Base-by-base conservation (phyloP, 2,888 invertebrate genomes). In the Diarsia dahlii region DNA sequence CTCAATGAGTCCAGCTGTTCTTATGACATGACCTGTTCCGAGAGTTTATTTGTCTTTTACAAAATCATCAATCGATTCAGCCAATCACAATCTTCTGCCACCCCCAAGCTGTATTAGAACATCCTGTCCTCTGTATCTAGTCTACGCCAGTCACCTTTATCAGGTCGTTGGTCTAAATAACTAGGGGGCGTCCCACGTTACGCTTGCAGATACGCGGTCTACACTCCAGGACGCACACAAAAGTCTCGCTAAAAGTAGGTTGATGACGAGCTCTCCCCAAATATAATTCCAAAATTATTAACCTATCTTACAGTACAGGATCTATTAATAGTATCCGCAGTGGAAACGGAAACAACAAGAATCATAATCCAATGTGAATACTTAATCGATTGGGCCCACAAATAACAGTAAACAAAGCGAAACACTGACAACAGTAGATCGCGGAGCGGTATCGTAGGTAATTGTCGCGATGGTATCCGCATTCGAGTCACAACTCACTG, bases 401-500 rank as follows among this genome's bases (percentile, higher is more conserved):
- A 72, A 76, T 81, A 82, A 77, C 82, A 73, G 85, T 83, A 77
- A 69, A 84, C 76, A 68, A 73, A 68, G 64, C 77, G 39, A 76
- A 73, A 52, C 52, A 58, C 45, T 71, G 67, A 69, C 82, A 77
- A 65, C 77, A 76, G 81, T 81, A 73, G 81, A 82, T 81, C 82
- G 76, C 18, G 34, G 50, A 81, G 76, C 82, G 71, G 85, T 74
- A 74, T 81, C 66, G 58, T 46, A 70, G 58, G 76, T 84, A 85
- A 84, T 84, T 82, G 83, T 82, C 76, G 69, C 75, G 45, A 28
- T 65, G 63, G 66, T 82, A 82, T 79, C 79, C 86, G 78, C 85
- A 84, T 85, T 79, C 74, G 50, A 79, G 69, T 74, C 74, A 73
- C 64, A 50, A 63, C 58, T 50, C 70, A 52, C 34, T 12, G 13